Percentiles rank a stretch among this genome's conserved stretches.
phyloP scores from a whole-genome alignment of 2,113 vertebrate species.

The Brachyhypopomus occidentalis region DNA sequence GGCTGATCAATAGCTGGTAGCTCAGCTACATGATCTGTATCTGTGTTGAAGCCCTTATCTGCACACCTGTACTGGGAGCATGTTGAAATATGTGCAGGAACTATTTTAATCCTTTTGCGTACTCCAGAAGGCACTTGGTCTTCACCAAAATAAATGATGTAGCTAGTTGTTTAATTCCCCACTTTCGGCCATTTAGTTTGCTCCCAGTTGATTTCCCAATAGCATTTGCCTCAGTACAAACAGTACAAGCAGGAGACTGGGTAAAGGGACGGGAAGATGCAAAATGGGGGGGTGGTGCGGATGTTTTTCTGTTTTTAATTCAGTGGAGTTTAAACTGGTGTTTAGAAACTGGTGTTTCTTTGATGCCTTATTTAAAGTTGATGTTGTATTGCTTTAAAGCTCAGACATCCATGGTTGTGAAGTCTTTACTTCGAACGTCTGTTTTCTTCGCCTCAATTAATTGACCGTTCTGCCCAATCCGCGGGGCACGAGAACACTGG shows the following conservation, averaged over 20 bases:
- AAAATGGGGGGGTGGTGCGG: constrained; percentile 6
- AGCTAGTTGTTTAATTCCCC: background rate
- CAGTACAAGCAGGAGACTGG: background rate
- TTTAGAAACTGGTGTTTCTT: background rate
- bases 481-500: background rate
- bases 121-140: background rate
- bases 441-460: background rate
- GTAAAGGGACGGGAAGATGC: background rate
- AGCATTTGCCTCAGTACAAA: background rate
- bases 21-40: constrained; percentile 76
- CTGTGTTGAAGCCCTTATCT: constrained; percentile 67
- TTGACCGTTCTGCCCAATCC: background rate
- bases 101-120: constrained; percentile 42
- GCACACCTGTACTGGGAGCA: constrained; percentile 58
- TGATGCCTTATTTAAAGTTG: constrained; percentile 1
- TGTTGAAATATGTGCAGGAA: constrained; percentile 59
- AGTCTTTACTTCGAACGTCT: background rate
- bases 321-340: background rate
- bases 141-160: background rate
- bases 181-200: background rate
- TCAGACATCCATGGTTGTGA: background rate
- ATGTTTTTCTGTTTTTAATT: background rate
- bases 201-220: background rate
- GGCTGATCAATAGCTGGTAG: constrained; percentile 76
- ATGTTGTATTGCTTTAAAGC: background rate